A percentile compares a stretch with the other conserved stretches of the same genome.
phyloP scores from a whole-genome alignment of 1,140 invertebrate genomes.

The Saccostrea echinata region DNA sequence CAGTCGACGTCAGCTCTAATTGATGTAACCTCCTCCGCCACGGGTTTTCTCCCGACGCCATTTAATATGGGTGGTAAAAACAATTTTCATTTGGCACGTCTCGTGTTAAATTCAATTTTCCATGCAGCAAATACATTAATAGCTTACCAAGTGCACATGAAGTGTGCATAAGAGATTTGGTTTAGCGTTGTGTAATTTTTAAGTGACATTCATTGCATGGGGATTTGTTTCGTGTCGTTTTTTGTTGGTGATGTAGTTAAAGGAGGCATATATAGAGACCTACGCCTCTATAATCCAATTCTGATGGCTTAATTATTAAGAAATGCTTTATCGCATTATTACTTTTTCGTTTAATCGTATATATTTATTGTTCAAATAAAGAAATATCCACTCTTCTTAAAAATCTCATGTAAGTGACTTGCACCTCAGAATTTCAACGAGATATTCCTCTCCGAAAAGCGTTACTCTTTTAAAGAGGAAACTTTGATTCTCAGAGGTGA shows the following conservation, averaged over 20 bases:
- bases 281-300: background rate
- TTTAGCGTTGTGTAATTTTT: background rate
- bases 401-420: too few relatives aligned
- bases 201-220: constrained; percentile 1
- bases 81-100: constrained; percentile 27
- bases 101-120: constrained; percentile 33
- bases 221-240: constrained; percentile 1
- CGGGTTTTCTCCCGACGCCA: constrained; percentile 12
- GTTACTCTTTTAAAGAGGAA: too few relatives aligned
- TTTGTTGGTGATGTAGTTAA: background rate
- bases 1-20: constrained; percentile 31
- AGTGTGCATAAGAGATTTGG: background rate
- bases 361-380: too few relatives aligned
- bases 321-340: too few relatives aligned
- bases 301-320: too few relatives aligned
- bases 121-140: constrained; percentile 27
- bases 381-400: too few relatives aligned
- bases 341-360: too few relatives aligned
- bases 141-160: constrained; percentile 9
- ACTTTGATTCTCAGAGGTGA: too few relatives aligned
- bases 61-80: constrained; percentile 35
- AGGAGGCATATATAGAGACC: background rate
- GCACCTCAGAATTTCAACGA: too few relatives aligned
- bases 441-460: too few relatives aligned
- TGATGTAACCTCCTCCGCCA: constrained; percentile 9